Percentiles rank a stretch among this genome's conserved stretches.
phyloP scores from a whole-genome alignment of 2,888 invertebrate genomes.

The Serripes groenlandicus region DNA sequence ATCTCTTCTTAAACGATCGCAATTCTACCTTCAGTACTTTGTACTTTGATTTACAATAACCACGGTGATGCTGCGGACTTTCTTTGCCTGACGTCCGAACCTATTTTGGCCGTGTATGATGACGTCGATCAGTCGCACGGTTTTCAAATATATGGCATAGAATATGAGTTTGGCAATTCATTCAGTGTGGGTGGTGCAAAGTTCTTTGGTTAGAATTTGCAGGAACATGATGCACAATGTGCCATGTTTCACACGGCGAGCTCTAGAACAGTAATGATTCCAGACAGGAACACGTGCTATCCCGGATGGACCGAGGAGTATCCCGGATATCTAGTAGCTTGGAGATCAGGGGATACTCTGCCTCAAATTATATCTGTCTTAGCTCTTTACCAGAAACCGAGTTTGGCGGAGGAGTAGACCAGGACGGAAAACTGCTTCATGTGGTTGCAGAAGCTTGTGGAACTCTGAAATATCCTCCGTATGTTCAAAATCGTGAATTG shows the following conservation, averaged over 20 bases:
- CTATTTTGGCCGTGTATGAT: slow-evolving; percentile 13
- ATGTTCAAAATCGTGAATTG: slow-evolving; percentile 12
- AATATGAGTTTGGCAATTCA: slow-evolving; percentile 9
- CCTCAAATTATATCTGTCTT: slow-evolving; percentile 20
- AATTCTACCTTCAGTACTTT: too few relatives aligned
- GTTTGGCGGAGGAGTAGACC: not conserved
- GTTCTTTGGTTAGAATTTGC: slow-evolving; percentile 16
- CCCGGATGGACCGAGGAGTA: slow-evolving; percentile 63
- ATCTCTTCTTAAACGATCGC: too few relatives aligned
- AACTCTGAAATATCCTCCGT: slow-evolving; percentile 18
- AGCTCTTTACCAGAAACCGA: slow-evolving; percentile 6
- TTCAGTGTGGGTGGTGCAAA: slow-evolving; percentile 4
- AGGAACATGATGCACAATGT: slow-evolving; percentile 15
- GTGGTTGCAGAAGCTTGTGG: slow-evolving; percentile 14
- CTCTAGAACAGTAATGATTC: slow-evolving; percentile 51
- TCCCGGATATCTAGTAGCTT: slow-evolving; percentile 48
- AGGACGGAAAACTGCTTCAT: not conserved
- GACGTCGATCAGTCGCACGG: not conserved
- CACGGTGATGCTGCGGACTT: slow-evolving; percentile 26
- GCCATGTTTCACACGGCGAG: slow-evolving; percentile 1
- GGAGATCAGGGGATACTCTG: not conserved
- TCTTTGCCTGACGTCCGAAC: slow-evolving; percentile 5
- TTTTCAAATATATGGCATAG: slow-evolving; percentile 1
- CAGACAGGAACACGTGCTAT: slow-evolving; percentile 48
- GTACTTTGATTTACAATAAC: too few relatives aligned